Evolutionary conservation across 1,140 invertebrate genomes (phyloP).

Genomic region (Globodera rostochiensis): DNA sequence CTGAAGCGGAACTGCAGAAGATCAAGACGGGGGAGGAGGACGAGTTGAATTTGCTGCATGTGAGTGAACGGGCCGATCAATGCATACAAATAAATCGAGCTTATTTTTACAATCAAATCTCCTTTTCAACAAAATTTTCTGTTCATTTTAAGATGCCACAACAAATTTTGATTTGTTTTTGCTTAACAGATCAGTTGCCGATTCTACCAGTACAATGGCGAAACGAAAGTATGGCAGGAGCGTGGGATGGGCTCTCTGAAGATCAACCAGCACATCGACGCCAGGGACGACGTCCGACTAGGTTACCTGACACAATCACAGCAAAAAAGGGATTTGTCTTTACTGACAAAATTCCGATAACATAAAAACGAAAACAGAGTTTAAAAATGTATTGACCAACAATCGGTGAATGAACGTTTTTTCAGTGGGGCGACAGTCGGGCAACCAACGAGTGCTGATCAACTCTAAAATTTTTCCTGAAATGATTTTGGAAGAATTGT

Average conservation of each 20-base stretch:
- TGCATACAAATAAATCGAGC: background rate
- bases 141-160: conserved; percentile 5
- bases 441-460: conserved; percentile 49
- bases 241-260: conserved; percentile 45
- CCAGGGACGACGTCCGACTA: conserved; percentile 36
- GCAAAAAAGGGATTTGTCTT: no score
- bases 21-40: conserved; percentile 46
- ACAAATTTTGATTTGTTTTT: background rate
- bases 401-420: background rate
- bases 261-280: conserved; percentile 43
- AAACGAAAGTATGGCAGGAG: conserved; percentile 48
- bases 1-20: conserved; percentile 12
- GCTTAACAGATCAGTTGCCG: conserved; percentile 48
- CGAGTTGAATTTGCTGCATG: conserved; percentile 45
- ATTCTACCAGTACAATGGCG: conserved; percentile 47
- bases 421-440: conserved; percentile 51
- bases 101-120: no score
- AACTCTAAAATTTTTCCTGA: conserved; percentile 55
- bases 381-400: no score
- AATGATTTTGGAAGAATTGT: conserved; percentile 50
- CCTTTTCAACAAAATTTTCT: no score
- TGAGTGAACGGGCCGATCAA: conserved; percentile 25
- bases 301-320: conserved; percentile 5
- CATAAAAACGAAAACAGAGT: no score
- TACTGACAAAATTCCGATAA: no score